phyloP scores from a whole-genome alignment of 1,140 invertebrate genomes.

The Oryzaephilus surinamensis region DNA sequence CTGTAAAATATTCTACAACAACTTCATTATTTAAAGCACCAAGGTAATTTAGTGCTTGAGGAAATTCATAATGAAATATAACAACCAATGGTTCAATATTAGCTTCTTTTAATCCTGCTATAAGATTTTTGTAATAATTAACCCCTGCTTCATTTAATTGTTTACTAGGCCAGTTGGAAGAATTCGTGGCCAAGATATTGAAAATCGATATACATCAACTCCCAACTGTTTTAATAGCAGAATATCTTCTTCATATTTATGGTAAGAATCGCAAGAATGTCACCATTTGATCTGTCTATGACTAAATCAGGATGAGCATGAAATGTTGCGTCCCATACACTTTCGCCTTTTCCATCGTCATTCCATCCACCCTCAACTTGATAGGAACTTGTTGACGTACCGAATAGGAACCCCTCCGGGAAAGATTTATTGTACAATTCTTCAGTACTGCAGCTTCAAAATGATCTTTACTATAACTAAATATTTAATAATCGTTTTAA shows the following conservation, averaged over 20 bases:
- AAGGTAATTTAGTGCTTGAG: constrained; percentile 27
- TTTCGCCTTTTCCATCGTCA: constrained; percentile 36
- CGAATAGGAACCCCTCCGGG: constrained; percentile 37
- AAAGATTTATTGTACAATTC: too few relatives aligned
- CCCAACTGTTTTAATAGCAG: constrained; percentile 36
- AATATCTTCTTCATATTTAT: constrained; percentile 45
- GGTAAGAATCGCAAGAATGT: constrained; percentile 47
- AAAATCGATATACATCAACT: constrained; percentile 43
- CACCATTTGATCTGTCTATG: constrained; percentile 40
- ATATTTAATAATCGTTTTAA: too few relatives aligned
- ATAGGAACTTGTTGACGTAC: constrained; percentile 27
- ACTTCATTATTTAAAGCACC: constrained; percentile 31
- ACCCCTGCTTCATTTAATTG: constrained; percentile 39
- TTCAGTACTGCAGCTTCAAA: too few relatives aligned
- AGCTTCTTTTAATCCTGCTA: constrained; percentile 44
- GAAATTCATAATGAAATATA: constrained; percentile 31
- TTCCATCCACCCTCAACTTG: constrained; percentile 36
- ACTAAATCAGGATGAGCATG: constrained; percentile 42
- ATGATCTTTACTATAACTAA: too few relatives aligned
- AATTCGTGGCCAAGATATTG: constrained; percentile 45
- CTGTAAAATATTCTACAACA: constrained; percentile 27
- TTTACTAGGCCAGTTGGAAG: neutral
- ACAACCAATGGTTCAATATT: constrained; percentile 53
- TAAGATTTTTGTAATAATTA: constrained; percentile 51
- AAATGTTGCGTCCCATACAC: constrained; percentile 46